Percentiles rank a stretch among this genome's conserved stretches.
phyloP scores from a whole-genome alignment of 2,888 invertebrate species.

The Chaetoderma sp. region DNA sequence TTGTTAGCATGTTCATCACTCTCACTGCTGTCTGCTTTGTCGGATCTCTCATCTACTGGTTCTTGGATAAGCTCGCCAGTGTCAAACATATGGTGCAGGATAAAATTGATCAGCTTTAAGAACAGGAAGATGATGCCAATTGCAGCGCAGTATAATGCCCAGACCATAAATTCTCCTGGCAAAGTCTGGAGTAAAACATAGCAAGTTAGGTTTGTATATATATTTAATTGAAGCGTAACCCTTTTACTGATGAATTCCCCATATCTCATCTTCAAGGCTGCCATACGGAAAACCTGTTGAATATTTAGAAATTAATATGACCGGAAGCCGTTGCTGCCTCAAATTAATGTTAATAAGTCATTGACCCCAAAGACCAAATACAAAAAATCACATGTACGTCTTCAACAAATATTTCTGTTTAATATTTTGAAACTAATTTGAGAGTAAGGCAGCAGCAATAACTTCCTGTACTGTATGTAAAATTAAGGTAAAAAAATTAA shows the following conservation, averaged over 20 bases:
- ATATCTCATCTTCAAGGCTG: too few relatives aligned
- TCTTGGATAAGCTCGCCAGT: slow-evolving; percentile 80
- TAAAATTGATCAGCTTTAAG: slow-evolving; percentile 89
- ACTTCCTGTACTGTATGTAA: background rate
- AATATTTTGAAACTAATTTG: too few relatives aligned
- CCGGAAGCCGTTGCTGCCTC: too few relatives aligned
- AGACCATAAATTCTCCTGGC: slow-evolving; percentile 83
- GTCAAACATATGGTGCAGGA: slow-evolving; percentile 93
- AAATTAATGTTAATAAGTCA: too few relatives aligned
- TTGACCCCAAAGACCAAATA: too few relatives aligned
- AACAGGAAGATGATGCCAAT: slow-evolving; percentile 84
- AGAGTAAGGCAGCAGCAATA: background rate
- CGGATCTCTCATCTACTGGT: slow-evolving; percentile 23
- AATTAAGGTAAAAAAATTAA: background rate
- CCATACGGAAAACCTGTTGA: too few relatives aligned
- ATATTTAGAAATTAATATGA: too few relatives aligned
- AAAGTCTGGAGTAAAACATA: slow-evolving; percentile 79
- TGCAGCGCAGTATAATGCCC: slow-evolving; percentile 87
- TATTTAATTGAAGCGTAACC: background rate
- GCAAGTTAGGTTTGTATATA: too few relatives aligned
- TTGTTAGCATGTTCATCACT: slow-evolving; percentile 1
- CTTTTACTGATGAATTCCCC: too few relatives aligned
- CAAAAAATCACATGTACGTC: too few relatives aligned
- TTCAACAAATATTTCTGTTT: too few relatives aligned
- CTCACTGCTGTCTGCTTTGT: slow-evolving; percentile 24